Conservation (phyloP, 2,113 vertebrate species). For the Aegotheles bennettii region DNA sequence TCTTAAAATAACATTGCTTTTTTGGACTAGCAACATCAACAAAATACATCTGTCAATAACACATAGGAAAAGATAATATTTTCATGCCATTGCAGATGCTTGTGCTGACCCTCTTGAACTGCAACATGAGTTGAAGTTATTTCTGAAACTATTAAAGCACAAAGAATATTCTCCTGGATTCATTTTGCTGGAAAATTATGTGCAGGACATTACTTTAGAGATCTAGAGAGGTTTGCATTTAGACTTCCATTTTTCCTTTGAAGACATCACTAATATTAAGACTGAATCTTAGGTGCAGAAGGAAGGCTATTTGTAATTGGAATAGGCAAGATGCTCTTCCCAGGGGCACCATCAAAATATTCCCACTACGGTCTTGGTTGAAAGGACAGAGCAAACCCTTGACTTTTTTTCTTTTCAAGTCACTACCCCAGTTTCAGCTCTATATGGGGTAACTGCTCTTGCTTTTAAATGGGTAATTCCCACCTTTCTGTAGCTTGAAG, state of each 20-base stretch:
- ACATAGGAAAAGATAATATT: neutral
- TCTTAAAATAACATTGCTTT: neutral
- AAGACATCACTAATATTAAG: neutral
- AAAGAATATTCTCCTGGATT: neutral
- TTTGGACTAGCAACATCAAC: neutral
- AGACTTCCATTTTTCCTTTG: neutral
- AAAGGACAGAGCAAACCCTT: neutral
- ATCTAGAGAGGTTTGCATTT: neutral
- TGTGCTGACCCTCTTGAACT: neutral
- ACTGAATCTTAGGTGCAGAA: neutral
- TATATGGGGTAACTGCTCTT: neutral
- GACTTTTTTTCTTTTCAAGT: neutral
- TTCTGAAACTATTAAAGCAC: neutral
- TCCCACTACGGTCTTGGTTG: neutral
- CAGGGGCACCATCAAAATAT: neutral
- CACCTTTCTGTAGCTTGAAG: neutral
- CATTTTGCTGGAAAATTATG: neutral
- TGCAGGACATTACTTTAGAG: neutral
- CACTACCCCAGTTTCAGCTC: neutral
- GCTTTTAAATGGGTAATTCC: neutral
- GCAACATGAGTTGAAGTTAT: neutral
- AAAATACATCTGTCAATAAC: neutral
- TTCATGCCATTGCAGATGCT: neutral
- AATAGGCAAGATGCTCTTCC: neutral
- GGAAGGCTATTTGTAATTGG: neutral